A percentile compares a stretch with the other conserved stretches of the same genome.
Conservation (phyloP, 2,113 vertebrate species). For the Chionis minor region DNA sequence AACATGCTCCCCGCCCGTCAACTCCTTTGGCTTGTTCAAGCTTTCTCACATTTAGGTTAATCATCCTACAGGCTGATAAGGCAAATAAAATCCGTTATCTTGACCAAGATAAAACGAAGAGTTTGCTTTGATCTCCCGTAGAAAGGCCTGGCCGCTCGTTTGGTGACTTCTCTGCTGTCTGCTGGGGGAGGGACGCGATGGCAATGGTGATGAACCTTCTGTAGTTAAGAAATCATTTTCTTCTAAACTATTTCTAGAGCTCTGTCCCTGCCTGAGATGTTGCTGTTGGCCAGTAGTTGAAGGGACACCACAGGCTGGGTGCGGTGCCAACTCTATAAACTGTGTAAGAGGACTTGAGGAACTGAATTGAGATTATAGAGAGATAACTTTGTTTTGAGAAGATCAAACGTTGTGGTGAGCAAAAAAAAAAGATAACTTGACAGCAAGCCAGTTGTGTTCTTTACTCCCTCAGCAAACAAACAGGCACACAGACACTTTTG, state of each 20-base stretch:
- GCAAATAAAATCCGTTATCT: conserved; percentile 61
- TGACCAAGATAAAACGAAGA: conserved; percentile 35
- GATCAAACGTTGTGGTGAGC: conserved; percentile 40
- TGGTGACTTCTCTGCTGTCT: conserved; percentile 5
- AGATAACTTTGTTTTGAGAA: conserved; percentile 66
- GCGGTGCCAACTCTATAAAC: conserved; percentile 51
- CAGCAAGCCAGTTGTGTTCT: conserved; percentile 53
- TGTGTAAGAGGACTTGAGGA: not conserved
- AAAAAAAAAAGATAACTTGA: conserved; percentile 24
- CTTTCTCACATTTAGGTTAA: conserved; percentile 51
- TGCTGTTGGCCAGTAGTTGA: conserved; percentile 54
- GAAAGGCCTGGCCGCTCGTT: not conserved
- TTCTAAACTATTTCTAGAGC: conserved; percentile 50
- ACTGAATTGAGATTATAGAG: conserved; percentile 10
- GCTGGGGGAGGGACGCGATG: not conserved
- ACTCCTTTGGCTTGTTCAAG: not conserved
- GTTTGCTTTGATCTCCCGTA: conserved; percentile 40
- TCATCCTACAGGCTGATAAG: conserved; percentile 47
- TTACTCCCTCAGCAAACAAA: conserved; percentile 54
- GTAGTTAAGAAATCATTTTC: not conserved
- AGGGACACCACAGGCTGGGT: conserved; percentile 38
- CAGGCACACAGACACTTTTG: not conserved
- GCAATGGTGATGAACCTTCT: conserved; percentile 49
- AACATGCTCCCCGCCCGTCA: not conserved
- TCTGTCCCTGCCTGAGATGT: conserved; percentile 35